A percentile compares a stretch with the other conserved stretches of the same genome.
phyloP scores from a whole-genome alignment of 2,888 invertebrate species.

The Agrotis segetum region DNA sequence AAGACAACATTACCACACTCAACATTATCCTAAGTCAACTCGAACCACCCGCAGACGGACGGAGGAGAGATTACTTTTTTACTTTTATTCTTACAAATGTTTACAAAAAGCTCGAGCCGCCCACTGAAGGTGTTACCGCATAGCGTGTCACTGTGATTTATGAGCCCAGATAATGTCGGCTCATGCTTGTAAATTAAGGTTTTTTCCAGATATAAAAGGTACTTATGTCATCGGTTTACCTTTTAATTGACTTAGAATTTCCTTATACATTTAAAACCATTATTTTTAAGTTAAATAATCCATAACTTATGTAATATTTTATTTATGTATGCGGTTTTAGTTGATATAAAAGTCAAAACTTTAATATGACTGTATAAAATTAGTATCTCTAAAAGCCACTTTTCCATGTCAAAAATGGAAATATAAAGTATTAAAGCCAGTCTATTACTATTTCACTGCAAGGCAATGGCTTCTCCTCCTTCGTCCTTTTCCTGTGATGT shows the following conservation, averaged over 20 bases:
- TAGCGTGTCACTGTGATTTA: conserved; percentile 59
- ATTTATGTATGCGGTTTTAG: not conserved
- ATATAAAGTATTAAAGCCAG: too few species aligned
- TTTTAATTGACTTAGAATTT: conserved; percentile 32
- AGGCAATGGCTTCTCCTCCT: too few species aligned
- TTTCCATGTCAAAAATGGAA: too few species aligned
- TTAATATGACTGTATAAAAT: too few species aligned
- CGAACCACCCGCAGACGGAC: conserved; percentile 2
- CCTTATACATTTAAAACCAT: not conserved
- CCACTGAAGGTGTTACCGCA: conserved; percentile 40
- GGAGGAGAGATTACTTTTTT: conserved; percentile 41
- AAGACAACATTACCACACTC: not conserved
- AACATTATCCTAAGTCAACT: conserved; percentile 19
- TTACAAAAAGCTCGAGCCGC: conserved; percentile 37
- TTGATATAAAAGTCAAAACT: conserved; percentile 1
- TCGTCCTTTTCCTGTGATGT: too few species aligned
- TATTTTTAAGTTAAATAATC: too few species aligned
- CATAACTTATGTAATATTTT: too few species aligned
- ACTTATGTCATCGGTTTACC: conserved; percentile 14
- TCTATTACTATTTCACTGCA: too few species aligned
- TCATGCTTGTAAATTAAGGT: conserved; percentile 55
- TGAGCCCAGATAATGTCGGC: conserved; percentile 49
- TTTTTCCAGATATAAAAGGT: conserved; percentile 22
- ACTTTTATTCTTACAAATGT: conserved; percentile 37
- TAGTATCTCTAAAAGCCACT: too few species aligned